Evolutionary conservation across 2,113 vertebrate species (phyloP), one percentile per base, ranked within the genome.

Genomic region (Phalacrocorax aristotelis): DNA sequence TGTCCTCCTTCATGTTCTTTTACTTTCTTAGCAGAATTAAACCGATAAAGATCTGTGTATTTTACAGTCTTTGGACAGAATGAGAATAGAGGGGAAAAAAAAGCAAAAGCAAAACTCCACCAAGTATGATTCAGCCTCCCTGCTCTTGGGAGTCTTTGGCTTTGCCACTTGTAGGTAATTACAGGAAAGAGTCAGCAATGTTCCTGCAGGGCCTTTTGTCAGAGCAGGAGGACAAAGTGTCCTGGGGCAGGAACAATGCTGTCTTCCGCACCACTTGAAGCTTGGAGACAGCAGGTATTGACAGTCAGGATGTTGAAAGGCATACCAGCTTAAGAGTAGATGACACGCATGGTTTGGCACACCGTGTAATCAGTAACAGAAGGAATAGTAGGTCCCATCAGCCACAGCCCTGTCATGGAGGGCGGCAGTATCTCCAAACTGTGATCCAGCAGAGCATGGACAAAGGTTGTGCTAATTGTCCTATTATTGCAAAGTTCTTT

Each of bases 171-270:
- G 80, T 15, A 38, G 80, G 86, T 44, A 72, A 32, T 89, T 68
- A 65, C 6, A 64, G 57, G 32, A 80, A 27, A 54, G 58, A 87
- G 58, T 57, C 48, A 54, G 70, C 83, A 54, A 29, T 23, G 69
- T 65, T 84, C 44, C 51, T 1, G 0, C 1, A 0, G n/a, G 48
- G 52, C 51, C 34, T 42, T 55, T 42, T 55, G 77, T 48, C 52
- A 15, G 57, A 85, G 36, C 48, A 91, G 74, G 57, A 87, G 94
- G 68, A 85, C 84, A 66, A 61, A 60, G 61, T 61, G 89, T 93
- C 66, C 93, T 7, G 5, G 78, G 74, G 54, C 81, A 95, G 58
- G 70, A 95, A 85, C 66, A 95, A 95, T 96, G 81, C 74, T 58
- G 2, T 49, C 77, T 89, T 46, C 74, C 0, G 2, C 74, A 62